Evolutionary conservation across 1,140 invertebrate genomes (phyloP), one percentile per base, ranked within the genome.

Genomic region (Agrypnia vestita): DNA sequence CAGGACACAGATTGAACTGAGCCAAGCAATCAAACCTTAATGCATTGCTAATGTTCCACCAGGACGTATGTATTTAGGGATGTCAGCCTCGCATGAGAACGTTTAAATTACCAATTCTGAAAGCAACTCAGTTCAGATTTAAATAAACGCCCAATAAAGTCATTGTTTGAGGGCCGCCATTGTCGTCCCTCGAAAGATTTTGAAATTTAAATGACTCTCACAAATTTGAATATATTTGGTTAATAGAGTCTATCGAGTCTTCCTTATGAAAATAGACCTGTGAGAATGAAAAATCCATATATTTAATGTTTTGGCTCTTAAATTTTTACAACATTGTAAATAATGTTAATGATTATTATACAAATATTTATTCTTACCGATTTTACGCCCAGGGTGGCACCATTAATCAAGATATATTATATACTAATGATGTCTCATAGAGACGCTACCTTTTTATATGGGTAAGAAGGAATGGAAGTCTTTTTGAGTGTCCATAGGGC

Each of bases 1-100:
- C 78, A 78, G 56, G 43, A 64, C 64, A 53, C 51, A 21, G 61
- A 49, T 53, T 76, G 67, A 25, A 35, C 55, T 35, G 43, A 69
- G 53, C 44, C 76, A 82, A 80, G 75, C 81, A 82, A 82, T 82
- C 81, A 82, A 61, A 47, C 75, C 78, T 79, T 83, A 80, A 83
- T 83, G 79, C 82, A 83, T 83, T 76, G 79, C 67, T 83, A 83
- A 83, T 83, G 79, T 79, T 80, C 79, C 61, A 69, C 79, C 82
- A 35, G 6, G 25, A 12, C 17, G 55, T 35, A 35, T 35, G 25
- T 35, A 67, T 67, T 47, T 53, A 71, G 46, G 19, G 19, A 71
- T 47, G 35, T n/a, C 25, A n/a, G 13, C 61, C 1, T 19, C 55
- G 55, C 73, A 55, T 75, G 17, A 61, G 59, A 19, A 15, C 46